Evolutionary conservation across 2,888 invertebrate genomes (phyloP).

Genomic region (Hyposoter dolosus): DNA sequence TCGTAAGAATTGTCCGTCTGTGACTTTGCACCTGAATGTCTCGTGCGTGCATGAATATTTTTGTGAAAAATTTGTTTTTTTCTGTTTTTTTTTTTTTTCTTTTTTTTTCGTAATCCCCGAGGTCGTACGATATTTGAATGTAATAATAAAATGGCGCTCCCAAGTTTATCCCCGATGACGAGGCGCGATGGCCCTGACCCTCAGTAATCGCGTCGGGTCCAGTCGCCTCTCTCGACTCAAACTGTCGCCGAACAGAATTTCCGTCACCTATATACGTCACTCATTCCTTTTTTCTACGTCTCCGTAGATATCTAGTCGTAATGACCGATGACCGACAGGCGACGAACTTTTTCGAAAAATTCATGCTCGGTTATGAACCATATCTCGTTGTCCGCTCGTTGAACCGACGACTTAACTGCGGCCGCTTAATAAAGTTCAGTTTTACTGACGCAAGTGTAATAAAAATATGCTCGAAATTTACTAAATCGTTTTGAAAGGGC

Average conservation of each 20-base stretch:
- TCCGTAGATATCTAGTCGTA: background rate
- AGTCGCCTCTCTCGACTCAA: constrained; percentile 14
- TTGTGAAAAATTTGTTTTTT: constrained; percentile 21
- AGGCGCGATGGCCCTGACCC: constrained; percentile 48
- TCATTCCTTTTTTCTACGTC: background rate
- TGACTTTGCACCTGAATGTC: background rate
- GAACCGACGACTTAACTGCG: background rate
- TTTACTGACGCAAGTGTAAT: background rate
- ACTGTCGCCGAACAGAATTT: constrained; percentile 32
- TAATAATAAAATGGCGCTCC: constrained; percentile 39
- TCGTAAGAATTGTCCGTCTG: background rate
- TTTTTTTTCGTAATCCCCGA: constrained; percentile 27
- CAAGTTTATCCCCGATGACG: constrained; percentile 43
- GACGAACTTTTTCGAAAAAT: background rate
- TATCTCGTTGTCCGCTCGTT: background rate
- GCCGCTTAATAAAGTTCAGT: background rate
- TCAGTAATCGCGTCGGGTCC: constrained; percentile 34
- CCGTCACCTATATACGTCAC: constrained; percentile 19
- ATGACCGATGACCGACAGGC: background rate
- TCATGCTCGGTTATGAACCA: background rate
- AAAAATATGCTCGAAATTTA: background rate
- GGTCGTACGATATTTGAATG: constrained; percentile 53
- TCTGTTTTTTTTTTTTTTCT: constrained; percentile 12
- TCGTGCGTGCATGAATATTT: constrained; percentile 6
- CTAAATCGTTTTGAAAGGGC: background rate